Conservation (phyloP, 2,113 vertebrate species). For the Etheostoma cragini region DNA sequence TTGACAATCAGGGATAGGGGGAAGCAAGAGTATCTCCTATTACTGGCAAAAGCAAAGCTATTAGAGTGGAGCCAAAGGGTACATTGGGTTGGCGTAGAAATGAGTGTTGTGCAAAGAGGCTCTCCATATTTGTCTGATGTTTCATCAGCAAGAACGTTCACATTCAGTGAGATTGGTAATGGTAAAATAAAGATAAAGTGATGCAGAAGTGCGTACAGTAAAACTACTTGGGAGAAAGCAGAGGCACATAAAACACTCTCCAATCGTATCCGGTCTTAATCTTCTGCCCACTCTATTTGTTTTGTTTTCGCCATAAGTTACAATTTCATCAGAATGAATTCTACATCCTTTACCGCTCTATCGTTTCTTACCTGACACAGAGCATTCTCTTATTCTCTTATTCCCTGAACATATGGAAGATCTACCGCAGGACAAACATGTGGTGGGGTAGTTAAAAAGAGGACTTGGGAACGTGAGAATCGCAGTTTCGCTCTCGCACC, state of each 20-base stretch:
- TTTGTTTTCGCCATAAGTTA: neutral
- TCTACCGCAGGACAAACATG: neutral
- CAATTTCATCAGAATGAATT: neutral
- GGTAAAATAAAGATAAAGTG: conserved; percentile 9
- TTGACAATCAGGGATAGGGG: conserved; percentile 62
- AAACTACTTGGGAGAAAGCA: conserved; percentile 6
- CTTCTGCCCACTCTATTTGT: neutral
- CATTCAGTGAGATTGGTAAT: conserved; percentile 17
- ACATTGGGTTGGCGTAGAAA: conserved; percentile 46
- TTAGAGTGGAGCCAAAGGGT: conserved; percentile 54
- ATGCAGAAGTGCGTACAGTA: conserved; percentile 26
- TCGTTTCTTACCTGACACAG: neutral
- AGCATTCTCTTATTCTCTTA: conserved; percentile 25
- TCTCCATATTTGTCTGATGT: conserved; percentile 38
- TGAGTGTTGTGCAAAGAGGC: conserved; percentile 43
- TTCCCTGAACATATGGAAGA: neutral
- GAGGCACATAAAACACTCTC: neutral
- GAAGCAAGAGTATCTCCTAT: conserved; percentile 50
- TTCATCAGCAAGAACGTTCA: conserved; percentile 47
- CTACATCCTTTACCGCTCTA: neutral
- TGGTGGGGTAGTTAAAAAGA: neutral
- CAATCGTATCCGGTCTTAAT: neutral
- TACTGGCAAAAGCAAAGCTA: conserved; percentile 66
- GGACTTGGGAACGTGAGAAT: conserved; percentile 12
- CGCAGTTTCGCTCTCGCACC: neutral